Evolutionary conservation across 1,140 invertebrate species (phyloP), one percentile per base, ranked within the genome.

Genomic region (Zelostemma sp.): DNA sequence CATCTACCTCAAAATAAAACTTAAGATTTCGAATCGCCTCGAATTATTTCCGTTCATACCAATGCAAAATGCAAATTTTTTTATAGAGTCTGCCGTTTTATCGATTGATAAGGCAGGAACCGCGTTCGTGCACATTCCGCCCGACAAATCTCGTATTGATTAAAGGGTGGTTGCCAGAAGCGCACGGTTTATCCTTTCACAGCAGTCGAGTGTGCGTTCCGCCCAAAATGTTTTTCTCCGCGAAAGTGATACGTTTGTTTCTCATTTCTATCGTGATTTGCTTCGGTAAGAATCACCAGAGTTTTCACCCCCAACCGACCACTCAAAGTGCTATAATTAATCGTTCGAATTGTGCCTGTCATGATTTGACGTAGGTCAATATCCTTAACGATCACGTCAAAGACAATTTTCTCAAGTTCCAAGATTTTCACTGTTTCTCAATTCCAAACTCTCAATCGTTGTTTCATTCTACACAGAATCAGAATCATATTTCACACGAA

Each of bases 181-280:
- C 46, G 38, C 19, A 55, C 55, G 35, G 51, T 71, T 67, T 55
- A 58, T 60, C 58, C 53, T 50, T 46, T 65, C 35, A 15, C 25
- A 51, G 40, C 25, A 51, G 40, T 51, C 11, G 15, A 66, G 31
- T 55, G 49, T 59, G 54, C 49, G 57, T 59, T 73, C 76, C 74
- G 72, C 73, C 75, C 68, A 83, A 79, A 73, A 85, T 85, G 83
- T 75, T 79, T 68, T 77, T 73, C 55, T 82, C 53, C 45, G 62
- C 71, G 38, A 79, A 74, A 71, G 48, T 83, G 41, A 53, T 76
- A 31, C 70, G 76, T 33, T 74, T 79, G 58, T 63, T 85, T 5
- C 75, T 85, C 19, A 76, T 81, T 57, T 83, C 81, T 5, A 18
- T 68, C 19, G 68, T 82, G 21, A 71, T 85, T 70, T 83, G 77